These are phyloP conservation scores for Pollicipes pollicipes DNA, from an alignment of 1,140 invertebrate species.

Conservation along the genomic window DNA sequence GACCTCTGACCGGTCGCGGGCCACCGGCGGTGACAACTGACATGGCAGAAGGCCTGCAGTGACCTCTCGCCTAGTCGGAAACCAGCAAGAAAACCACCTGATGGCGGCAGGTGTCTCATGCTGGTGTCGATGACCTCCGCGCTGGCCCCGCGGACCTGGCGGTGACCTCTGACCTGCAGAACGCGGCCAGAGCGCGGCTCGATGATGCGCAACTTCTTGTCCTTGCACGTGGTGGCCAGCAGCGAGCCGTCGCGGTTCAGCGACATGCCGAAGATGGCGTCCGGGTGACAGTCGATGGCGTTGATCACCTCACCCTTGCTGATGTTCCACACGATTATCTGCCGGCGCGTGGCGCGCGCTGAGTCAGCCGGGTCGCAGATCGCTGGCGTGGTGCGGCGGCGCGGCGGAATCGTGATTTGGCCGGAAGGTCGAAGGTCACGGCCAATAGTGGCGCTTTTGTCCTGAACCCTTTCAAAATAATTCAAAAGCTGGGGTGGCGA, in stretches of 20 bases:
- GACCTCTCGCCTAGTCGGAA: no score
- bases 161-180: conserved; percentile 42
- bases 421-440: no score
- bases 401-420: no score
- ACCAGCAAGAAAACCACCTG: no score
- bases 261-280: conserved; percentile 77
- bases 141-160: background rate
- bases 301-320: conserved; percentile 63
- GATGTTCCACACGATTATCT: conserved; percentile 78
- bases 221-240: conserved; percentile 81
- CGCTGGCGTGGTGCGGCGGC: no score
- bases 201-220: conserved; percentile 73
- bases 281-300: conserved; percentile 68
- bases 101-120: no score
- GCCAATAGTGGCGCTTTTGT: no score
- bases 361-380: no score
- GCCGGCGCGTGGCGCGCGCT: conserved; percentile 14
- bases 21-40: background rate
- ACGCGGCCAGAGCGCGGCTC: conserved; percentile 67
- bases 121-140: no score
- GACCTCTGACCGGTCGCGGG: background rate
- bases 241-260: conserved; percentile 79
- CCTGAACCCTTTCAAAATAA: no score
- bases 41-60: background rate
- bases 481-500: no score